A percentile compares a stretch with the other conserved stretches of the same genome.
These are phyloP conservation scores for Lemur catta DNA, from an alignment of 2,797 vertebrate genomes.

Conservation along the genomic window DNA sequence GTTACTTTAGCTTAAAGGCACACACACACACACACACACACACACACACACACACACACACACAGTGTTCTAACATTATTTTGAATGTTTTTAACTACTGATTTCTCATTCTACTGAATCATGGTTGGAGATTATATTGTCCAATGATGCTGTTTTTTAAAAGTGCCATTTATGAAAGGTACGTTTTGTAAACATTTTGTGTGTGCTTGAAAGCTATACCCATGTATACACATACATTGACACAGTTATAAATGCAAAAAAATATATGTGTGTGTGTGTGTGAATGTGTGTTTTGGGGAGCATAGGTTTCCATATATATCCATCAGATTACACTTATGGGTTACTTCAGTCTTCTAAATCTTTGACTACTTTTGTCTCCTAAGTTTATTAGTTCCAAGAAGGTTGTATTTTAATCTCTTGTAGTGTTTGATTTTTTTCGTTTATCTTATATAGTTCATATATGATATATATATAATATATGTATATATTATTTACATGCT, in stretches of 20 bases:
- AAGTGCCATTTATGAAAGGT: accelerated
- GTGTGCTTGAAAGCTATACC: not conserved
- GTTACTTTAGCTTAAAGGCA: not conserved
- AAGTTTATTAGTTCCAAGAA: not conserved
- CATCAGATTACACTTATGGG: not conserved
- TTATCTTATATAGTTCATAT: not conserved
- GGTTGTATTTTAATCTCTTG: not conserved
- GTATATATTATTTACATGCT: too few species aligned
- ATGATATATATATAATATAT: too few species aligned
- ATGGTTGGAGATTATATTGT: not conserved
- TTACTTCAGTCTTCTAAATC: not conserved
- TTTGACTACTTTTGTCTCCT: not conserved
- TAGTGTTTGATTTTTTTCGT: not conserved
- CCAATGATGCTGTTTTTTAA: not conserved
- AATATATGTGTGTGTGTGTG: accelerated
- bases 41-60: accelerated
- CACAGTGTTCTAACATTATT: not conserved
- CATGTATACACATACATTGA: accelerated
- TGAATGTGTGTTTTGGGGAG: not conserved
- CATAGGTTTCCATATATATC: too few species aligned
- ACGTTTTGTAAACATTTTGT: not conserved
- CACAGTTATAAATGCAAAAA: too few species aligned
- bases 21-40: accelerated
- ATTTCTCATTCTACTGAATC: not conserved
- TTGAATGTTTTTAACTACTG: not conserved